These are phyloP conservation scores for Zaprionus africanus DNA, from an alignment of 1,140 invertebrate genomes.

Conservation along the genomic window DNA sequence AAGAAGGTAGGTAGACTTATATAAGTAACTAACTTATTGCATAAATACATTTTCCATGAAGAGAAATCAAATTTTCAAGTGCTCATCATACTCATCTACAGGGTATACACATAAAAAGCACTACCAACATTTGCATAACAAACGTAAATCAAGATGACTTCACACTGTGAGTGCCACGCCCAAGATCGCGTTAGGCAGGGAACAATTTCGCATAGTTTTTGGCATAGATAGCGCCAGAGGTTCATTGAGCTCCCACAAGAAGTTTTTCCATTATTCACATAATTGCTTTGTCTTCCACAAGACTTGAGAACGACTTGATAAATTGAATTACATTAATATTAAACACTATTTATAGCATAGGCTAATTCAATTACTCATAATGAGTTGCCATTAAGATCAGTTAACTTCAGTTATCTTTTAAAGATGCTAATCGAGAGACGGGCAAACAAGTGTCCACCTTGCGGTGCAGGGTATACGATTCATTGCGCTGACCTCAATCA, in stretches of 20 bases:
- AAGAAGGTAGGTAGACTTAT: not conserved
- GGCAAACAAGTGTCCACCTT: conserved; percentile 11
- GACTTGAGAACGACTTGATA: not conserved
- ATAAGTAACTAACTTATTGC: too few species aligned
- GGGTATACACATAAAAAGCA: not conserved
- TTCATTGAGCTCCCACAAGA: not conserved
- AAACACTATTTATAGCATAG: not conserved
- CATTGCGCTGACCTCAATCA: conserved; percentile 39
- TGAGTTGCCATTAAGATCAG: not conserved
- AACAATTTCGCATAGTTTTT: not conserved
- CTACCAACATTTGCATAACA: not conserved
- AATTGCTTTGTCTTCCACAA: not conserved
- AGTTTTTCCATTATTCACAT: not conserved
- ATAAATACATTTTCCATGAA: too few species aligned
- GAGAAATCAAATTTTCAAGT: not conserved
- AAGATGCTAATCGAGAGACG: not conserved
- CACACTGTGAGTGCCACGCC: not conserved
- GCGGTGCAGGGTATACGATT: conserved; percentile 39
- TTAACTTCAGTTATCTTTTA: not conserved
- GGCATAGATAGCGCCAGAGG: not conserved
- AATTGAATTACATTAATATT: not conserved
- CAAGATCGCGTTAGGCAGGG: not conserved
- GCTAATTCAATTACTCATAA: not conserved
- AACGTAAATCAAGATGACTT: conserved; percentile 1
- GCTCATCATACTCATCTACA: not conserved